Conservation (phyloP, 2,113 vertebrate species). For the Pollimyrus isidori region DNA sequence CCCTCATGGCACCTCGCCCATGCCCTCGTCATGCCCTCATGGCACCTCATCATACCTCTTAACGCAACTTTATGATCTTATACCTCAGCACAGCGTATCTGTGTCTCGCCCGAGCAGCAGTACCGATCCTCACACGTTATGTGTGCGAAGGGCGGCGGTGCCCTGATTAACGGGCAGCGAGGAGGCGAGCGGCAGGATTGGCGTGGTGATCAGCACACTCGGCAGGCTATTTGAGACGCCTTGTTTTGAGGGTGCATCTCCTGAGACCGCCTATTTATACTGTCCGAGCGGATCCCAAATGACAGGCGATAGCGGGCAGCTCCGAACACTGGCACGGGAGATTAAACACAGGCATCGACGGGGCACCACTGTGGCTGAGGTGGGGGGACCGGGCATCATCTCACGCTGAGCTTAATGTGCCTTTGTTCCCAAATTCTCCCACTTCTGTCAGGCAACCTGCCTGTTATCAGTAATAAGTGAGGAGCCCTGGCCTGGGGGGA, state of each 20-base stretch:
- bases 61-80: neutral
- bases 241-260: slow-evolving; percentile 5
- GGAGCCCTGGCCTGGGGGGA: neutral
- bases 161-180: neutral
- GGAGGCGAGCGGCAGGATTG: neutral
- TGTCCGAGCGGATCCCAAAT: neutral
- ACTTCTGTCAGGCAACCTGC: neutral
- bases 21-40: neutral
- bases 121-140: neutral
- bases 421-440: neutral
- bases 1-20: neutral
- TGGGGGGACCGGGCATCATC: neutral
- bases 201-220: neutral
- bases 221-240: neutral
- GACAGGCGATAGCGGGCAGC: neutral
- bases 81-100: neutral
- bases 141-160: neutral
- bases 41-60: neutral
- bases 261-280: slow-evolving; percentile 3
- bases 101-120: neutral
- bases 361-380: neutral
- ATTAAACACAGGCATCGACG: neutral
- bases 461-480: neutral
- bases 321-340: neutral
- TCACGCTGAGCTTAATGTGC: neutral